Evolutionary conservation across 2,797 vertebrate genomes (phyloP).

Genomic region (Pseudotriccus pelzelni): DNA sequence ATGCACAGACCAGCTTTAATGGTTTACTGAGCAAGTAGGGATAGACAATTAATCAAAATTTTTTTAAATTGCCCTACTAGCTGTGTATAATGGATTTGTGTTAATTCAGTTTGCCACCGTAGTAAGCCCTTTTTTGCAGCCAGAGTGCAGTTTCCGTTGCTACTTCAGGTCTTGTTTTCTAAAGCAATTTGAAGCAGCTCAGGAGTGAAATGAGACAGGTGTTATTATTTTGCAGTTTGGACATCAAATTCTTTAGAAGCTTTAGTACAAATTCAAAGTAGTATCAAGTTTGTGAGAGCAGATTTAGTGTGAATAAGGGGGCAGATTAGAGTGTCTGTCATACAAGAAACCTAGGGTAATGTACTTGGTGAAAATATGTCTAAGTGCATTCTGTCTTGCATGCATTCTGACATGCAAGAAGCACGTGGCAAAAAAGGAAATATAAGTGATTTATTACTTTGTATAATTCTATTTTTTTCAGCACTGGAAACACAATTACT

Average conservation of each 20-base stretch:
- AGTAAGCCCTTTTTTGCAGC: background rate
- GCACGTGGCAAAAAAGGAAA: background rate
- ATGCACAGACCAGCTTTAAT: background rate
- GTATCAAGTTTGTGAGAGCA: background rate
- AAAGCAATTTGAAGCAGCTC: background rate
- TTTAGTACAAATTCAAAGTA: background rate
- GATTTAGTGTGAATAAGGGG: background rate
- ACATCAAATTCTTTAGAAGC: background rate
- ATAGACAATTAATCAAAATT: background rate
- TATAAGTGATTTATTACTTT: background rate
- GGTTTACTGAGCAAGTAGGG: background rate
- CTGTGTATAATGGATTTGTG: background rate
- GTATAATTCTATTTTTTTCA: background rate
- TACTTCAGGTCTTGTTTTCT: background rate
- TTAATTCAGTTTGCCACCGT: background rate
- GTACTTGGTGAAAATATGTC: background rate
- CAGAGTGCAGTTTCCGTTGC: background rate
- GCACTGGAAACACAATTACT: background rate
- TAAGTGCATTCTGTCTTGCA: background rate
- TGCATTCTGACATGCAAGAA: background rate
- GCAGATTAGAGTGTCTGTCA: background rate
- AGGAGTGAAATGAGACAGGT: background rate
- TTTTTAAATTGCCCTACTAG: background rate
- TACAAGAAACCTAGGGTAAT: background rate
- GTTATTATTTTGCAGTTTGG: background rate